These are phyloP conservation scores for Sipha flava DNA, from an alignment of 1,140 invertebrate species.

Conservation along the genomic window DNA sequence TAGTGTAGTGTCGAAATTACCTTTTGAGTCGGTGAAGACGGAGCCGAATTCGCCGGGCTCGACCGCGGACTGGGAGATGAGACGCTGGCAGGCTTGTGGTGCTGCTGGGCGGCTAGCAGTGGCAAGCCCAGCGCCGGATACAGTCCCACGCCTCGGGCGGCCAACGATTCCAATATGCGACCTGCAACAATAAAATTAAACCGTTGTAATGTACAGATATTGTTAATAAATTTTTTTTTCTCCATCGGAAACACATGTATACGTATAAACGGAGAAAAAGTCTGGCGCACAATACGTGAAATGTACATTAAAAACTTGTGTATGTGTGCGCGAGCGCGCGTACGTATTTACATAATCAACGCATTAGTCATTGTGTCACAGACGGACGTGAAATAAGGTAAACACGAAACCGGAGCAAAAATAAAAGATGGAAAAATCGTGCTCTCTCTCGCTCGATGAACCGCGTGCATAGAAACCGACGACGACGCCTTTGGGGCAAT, in stretches of 20 bases:
- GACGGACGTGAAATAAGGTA: conserved; percentile 18
- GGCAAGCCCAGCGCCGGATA: conserved; percentile 7
- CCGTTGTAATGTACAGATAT: too few relatives aligned
- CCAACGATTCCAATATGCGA: conserved; percentile 23
- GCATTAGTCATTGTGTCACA: conserved; percentile 30
- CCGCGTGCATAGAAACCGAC: background rate
- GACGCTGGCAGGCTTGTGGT: background rate
- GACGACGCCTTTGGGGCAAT: conserved; percentile 21
- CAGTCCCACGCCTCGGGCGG: conserved; percentile 26
- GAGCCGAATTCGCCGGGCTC: background rate
- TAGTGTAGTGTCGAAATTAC: background rate
- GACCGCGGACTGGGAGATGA: background rate
- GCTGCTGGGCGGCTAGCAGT: background rate
- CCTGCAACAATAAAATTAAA: background rate
- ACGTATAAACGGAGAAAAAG: too few relatives aligned
- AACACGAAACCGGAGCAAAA: conserved; percentile 22
- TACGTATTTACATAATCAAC: conserved; percentile 11
- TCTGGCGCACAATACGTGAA: too few relatives aligned
- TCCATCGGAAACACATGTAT: too few relatives aligned
- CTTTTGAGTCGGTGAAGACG: conserved; percentile 14
- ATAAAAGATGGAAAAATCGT: background rate
- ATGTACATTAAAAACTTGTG: too few relatives aligned
- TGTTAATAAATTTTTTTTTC: too few relatives aligned
- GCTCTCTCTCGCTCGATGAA: background rate
- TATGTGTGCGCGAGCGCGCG: background rate